Evolutionary conservation across 2,888 invertebrate species (phyloP), one percentile per base, ranked within the genome.

Genomic region (Druceiella hillmani): DNA sequence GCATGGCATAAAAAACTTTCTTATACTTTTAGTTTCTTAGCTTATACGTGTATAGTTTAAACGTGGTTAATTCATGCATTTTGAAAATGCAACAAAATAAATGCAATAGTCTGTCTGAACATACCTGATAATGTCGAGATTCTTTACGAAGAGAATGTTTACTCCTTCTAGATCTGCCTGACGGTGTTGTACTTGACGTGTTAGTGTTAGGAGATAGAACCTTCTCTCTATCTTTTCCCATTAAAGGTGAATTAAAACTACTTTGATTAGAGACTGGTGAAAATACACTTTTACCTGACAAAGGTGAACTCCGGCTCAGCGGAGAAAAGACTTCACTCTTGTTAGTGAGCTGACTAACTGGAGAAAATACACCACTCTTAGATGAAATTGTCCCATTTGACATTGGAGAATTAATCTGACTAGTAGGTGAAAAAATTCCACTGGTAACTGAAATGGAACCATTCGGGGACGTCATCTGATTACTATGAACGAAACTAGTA

Each of bases 81-180:
- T n/a, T n/a, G n/a, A n/a, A n/a, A n/a, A n/a, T n/a, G n/a, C n/a
- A n/a, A n/a, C n/a, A n/a, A n/a, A n/a, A n/a, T n/a, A n/a, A n/a
- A n/a, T n/a, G n/a, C n/a, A n/a, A n/a, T n/a, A n/a, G n/a, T n/a
- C n/a, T n/a, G n/a, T n/a, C n/a, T n/a, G n/a, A n/a, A n/a, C n/a
- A n/a, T 69, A 78, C 79, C 71, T 83, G 81, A 60, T 83, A 83
- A 62, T 83, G 83, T 55, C 73, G 79, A 50, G 83, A 81, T 56
- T 78, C 71, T 66, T 83, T 83, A 53, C 78, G 73, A 45, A 68
- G 66, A 47, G 74, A 70, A 55, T 75, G 74, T 53, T 74, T 74
- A 59, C 74, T 70, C 56, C 73, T 64, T 48, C 75, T 67, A 38
- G 75, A 72, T 60, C 74, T 63, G 58, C 72, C 71, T 48, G 76